Conservation (phyloP, 2,113 vertebrate species). For the Mungos mungo region DNA sequence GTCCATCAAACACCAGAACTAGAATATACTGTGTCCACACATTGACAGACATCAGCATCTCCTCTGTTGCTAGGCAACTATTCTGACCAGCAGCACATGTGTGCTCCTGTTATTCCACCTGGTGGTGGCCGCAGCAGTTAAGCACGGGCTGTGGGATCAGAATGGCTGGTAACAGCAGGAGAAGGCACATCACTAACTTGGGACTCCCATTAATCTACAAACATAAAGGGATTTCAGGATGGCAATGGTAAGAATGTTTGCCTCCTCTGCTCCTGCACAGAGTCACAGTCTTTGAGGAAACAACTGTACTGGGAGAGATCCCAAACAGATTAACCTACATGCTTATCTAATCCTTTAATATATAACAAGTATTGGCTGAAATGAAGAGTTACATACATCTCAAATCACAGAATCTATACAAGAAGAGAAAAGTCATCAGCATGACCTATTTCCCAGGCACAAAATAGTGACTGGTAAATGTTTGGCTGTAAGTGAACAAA, state of each 20-base stretch:
- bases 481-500: background rate
- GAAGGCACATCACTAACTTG: background rate
- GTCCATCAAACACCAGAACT: background rate
- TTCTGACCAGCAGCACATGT: background rate
- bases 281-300: background rate
- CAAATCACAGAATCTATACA: background rate
- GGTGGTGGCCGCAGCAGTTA: background rate
- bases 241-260: background rate
- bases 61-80: constrained; percentile 69
- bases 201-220: background rate
- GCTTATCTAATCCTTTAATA: background rate
- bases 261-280: background rate
- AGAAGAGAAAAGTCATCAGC: background rate
- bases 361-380: background rate
- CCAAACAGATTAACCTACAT: background rate
- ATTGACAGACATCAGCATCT: background rate
- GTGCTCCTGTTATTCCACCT: background rate
- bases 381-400: background rate
- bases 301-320: background rate
- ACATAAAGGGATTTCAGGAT: background rate
- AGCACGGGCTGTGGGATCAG: background rate
- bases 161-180: background rate
- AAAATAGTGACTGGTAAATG: background rate
- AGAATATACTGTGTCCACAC: background rate
- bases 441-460: background rate